Conservation (phyloP, 2,888 invertebrate genomes). For the Acronicta alni region DNA sequence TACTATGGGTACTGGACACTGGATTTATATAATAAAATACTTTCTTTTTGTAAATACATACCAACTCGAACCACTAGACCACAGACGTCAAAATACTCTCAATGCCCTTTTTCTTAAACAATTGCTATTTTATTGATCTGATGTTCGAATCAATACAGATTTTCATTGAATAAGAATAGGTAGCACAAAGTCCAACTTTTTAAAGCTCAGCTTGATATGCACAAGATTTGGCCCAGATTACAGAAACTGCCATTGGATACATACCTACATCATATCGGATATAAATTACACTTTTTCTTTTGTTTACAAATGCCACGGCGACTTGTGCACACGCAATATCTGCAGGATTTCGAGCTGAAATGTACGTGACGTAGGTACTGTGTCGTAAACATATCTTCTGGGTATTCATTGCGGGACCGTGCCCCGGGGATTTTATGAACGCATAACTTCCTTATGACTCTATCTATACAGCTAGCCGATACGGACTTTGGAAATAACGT, state of each 20-base stretch:
- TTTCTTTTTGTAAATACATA: too few relatives aligned
- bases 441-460: constrained; percentile 50
- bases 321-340: constrained; percentile 49
- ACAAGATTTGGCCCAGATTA: constrained; percentile 9
- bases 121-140: too few relatives aligned
- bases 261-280: too few relatives aligned
- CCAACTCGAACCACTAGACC: too few relatives aligned
- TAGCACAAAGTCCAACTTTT: too few relatives aligned
- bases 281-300: constrained; percentile 24
- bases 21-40: too few relatives aligned
- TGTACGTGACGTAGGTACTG: constrained; percentile 44
- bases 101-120: too few relatives aligned
- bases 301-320: constrained; percentile 51
- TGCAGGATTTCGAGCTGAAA: constrained; percentile 39
- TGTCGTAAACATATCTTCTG: constrained; percentile 35
- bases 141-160: not conserved
- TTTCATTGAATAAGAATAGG: too few relatives aligned
- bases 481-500: constrained; percentile 41
- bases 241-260: not conserved
- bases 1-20: too few relatives aligned
- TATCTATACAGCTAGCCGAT: constrained; percentile 41
- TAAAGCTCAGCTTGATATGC: not conserved
- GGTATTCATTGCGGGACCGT: constrained; percentile 33
- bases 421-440: constrained; percentile 49
- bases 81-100: too few relatives aligned